Conservation (phyloP, 2,797 vertebrate species). For the Prionace glauca region DNA sequence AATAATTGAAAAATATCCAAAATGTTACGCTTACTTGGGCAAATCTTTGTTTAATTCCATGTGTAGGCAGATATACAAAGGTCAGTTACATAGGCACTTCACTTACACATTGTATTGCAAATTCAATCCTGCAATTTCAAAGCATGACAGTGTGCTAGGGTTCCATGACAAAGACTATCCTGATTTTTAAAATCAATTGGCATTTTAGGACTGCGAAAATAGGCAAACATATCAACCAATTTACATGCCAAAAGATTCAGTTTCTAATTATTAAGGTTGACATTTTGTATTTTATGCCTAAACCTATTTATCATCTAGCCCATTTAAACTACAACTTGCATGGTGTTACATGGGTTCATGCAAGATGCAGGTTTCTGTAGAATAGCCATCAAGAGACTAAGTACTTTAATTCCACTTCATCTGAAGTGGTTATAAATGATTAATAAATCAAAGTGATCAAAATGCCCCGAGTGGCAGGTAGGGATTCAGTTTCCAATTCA, state of each 20-base stretch:
- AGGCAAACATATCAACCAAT: not conserved
- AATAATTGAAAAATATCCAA: constrained; percentile 47
- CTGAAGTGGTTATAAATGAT: constrained; percentile 65
- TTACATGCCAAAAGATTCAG: not conserved
- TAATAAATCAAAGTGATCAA: constrained; percentile 75
- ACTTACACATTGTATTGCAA: constrained; percentile 38
- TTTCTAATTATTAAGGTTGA: constrained; percentile 26
- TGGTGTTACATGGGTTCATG: constrained; percentile 41
- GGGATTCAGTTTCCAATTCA: constrained; percentile 66
- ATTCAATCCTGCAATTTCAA: constrained; percentile 40
- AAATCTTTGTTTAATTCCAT: constrained; percentile 35
- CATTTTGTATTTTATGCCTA: not conserved
- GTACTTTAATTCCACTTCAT: constrained; percentile 60
- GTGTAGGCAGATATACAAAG: not conserved
- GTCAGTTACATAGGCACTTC: constrained; percentile 29
- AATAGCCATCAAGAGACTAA: constrained; percentile 55
- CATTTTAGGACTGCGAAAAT: not conserved
- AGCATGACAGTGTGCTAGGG: constrained; percentile 25
- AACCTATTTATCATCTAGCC: not conserved
- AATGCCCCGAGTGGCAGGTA: constrained; percentile 62
- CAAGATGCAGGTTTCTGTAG: constrained; percentile 44
- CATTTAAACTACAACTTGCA: constrained; percentile 41
- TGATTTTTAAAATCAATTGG: constrained; percentile 38
- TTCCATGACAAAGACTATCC: constrained; percentile 27
- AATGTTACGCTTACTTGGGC: constrained; percentile 44